Base-by-base conservation (phyloP, 2,797 vertebrate species). In the Gallinago stenura region DNA sequence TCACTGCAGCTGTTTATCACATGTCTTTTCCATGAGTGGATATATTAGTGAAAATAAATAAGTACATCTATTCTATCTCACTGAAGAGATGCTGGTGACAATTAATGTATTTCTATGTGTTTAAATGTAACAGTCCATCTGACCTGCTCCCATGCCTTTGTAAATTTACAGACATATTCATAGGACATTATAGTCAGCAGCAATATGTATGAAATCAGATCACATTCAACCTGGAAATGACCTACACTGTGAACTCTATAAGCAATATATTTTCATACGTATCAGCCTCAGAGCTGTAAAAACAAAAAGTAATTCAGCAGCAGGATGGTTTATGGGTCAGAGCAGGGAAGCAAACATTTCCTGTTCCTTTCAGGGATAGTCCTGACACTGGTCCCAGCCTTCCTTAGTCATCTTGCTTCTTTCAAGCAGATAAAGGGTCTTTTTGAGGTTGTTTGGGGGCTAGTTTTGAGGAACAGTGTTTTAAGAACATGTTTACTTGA, bases 171-270 rank as follows among this genome's bases (percentile, higher is more conserved):
- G 53, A n/a, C 5, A 7, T 5, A 45, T 62, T 26, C 43, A 45
- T 25, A 45, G 68, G 60, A 21, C 30, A 7, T 56, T 76, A 7
- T 2, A 83, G 28, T 41, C 70, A 43, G 39, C 77, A 78, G 50
- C 50, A 68, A n/a, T 31, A 37, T 37, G 56, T 33, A 25, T 46
- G 79, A 89, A 75, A 83, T 18, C 30, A 69, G 66, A 37, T 53
- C 87, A 53, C 69, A 26, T 30, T 93, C 75, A 70, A 10, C 64
- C 43, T 87, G 91, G 82, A 45, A 82, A 80, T 6, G 14, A 58
- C 54, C 84, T 50, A 30, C 35, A 4, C 17, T 0, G 2, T 28
- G 66, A 84, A 24, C 22, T 2, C 83, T 26, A 5, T 48, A 71
- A 69, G 75, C 68, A 87, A 46, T 28, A 8, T 56, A 31, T 91